A percentile compares a stretch with the other conserved stretches of the same genome.
Conservation (phyloP, 2,888 invertebrate species). For the Drosophila koepferae region DNA sequence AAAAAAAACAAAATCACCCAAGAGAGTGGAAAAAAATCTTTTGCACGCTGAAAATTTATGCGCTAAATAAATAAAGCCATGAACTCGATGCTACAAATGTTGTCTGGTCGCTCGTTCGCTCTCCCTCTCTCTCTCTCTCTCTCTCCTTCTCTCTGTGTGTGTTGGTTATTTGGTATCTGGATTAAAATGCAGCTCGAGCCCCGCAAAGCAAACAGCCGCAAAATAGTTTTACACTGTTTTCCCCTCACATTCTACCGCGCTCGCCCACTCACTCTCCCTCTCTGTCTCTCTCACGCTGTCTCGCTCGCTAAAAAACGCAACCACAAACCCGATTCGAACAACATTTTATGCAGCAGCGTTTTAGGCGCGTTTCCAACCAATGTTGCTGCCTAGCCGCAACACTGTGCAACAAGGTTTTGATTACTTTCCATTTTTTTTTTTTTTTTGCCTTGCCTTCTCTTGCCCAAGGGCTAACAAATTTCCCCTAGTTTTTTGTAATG, state of each 20-base stretch:
- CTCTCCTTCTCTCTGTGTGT: background rate
- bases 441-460: background rate
- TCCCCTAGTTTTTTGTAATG: background rate
- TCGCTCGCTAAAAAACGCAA: slow-evolving; percentile 12
- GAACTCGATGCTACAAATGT: slow-evolving; percentile 72
- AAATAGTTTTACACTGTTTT: slow-evolving; percentile 45
- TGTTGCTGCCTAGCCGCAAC: slow-evolving; percentile 1
- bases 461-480: background rate
- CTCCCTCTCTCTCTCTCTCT: background rate
- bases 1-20: background rate
- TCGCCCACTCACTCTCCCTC: background rate
- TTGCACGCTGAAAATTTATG: slow-evolving; percentile 72
- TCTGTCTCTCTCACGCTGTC: background rate
- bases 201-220: slow-evolving; percentile 59
- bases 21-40: slow-evolving; percentile 35
- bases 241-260: background rate
- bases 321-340: slow-evolving; percentile 48
- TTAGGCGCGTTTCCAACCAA: slow-evolving; percentile 41
- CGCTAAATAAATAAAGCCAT: slow-evolving; percentile 79
- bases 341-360: slow-evolving; percentile 49
- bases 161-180: slow-evolving; percentile 22
- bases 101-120: slow-evolving; percentile 39
- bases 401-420: slow-evolving; percentile 6
- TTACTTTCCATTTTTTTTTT: background rate
- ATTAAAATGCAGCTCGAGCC: slow-evolving; percentile 44